Evolutionary conservation across 2,888 invertebrate genomes (phyloP).

Genomic region (Trissoscelio sp.): DNA sequence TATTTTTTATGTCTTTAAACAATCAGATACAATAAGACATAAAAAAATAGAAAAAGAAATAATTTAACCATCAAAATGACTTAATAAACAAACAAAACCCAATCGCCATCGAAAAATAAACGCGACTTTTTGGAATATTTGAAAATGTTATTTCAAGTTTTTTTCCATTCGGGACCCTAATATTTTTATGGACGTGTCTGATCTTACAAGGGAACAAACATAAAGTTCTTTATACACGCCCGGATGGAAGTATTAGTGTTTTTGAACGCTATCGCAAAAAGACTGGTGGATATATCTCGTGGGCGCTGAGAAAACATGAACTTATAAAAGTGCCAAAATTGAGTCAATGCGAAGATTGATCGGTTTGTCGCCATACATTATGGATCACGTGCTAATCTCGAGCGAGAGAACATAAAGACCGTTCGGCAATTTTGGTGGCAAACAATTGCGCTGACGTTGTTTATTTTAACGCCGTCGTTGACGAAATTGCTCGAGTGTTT

Average conservation of each 20-base stretch:
- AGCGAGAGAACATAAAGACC: neutral
- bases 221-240: constrained; percentile 62
- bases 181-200: constrained; percentile 61
- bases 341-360: constrained; percentile 71
- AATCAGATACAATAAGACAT: too few relatives aligned
- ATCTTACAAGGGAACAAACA: constrained; percentile 58
- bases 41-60: neutral
- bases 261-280: constrained; percentile 65
- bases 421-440: constrained; percentile 7
- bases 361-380: constrained; percentile 60
- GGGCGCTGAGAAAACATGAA: constrained; percentile 63
- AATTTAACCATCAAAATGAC: neutral
- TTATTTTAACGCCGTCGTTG: constrained; percentile 35
- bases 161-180: constrained; percentile 38
- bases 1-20: too few relatives aligned
- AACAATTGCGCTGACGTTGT: constrained; percentile 31
- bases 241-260: constrained; percentile 52
- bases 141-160: constrained; percentile 52
- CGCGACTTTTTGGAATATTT: constrained; percentile 37
- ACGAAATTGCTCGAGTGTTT: constrained; percentile 35
- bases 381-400: constrained; percentile 28
- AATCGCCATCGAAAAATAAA: constrained; percentile 25
- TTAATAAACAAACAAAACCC: neutral
- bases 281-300: constrained; percentile 54
- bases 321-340: constrained; percentile 60